Percentiles rank a stretch among this genome's conserved stretches.
phyloP scores from a whole-genome alignment of 2,797 vertebrate species.

The Clarias laeviceps region DNA sequence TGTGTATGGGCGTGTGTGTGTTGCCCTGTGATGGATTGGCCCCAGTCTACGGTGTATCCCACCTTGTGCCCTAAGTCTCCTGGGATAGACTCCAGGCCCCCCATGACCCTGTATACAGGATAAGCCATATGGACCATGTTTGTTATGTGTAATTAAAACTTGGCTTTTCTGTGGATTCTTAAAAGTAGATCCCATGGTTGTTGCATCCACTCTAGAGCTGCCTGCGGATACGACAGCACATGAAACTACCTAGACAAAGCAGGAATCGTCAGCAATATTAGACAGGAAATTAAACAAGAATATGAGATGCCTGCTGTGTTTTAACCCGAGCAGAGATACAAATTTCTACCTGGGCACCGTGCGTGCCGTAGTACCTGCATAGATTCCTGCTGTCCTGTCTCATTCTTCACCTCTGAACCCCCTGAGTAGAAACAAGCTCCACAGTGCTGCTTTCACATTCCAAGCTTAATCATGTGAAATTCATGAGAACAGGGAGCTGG shows the following conservation, averaged over 20 bases:
- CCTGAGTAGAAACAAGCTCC: not conserved
- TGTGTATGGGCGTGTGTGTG: too few species aligned
- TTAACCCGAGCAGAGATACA: conserved; percentile 45
- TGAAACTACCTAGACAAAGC: conserved; percentile 16
- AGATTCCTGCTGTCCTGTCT: conserved; percentile 41
- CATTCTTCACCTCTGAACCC: conserved; percentile 37
- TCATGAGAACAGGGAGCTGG: conserved; percentile 47
- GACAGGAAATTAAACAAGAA: conserved; percentile 51
- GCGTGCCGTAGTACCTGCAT: conserved; percentile 38
- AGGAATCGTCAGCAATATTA: conserved; percentile 41
- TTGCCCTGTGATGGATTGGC: too few species aligned
- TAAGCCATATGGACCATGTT: too few species aligned
- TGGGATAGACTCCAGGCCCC: too few species aligned
- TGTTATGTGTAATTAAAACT: conserved; percentile 35
- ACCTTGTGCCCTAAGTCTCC: too few species aligned
- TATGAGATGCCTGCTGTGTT: conserved; percentile 52
- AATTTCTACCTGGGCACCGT: conserved; percentile 53
- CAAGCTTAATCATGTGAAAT: conserved; percentile 58
- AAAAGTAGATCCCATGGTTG: conserved; percentile 14
- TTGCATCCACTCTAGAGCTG: conserved; percentile 26
- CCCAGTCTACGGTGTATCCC: too few species aligned
- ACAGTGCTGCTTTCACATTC: conserved; percentile 27
- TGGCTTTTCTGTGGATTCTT: conserved; percentile 39
- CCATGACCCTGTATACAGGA: too few species aligned
- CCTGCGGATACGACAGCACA: conserved; percentile 44